These are phyloP conservation scores for Strigamia maritima DNA, from an alignment of 2,888 invertebrate species.

Conservation along the genomic window DNA sequence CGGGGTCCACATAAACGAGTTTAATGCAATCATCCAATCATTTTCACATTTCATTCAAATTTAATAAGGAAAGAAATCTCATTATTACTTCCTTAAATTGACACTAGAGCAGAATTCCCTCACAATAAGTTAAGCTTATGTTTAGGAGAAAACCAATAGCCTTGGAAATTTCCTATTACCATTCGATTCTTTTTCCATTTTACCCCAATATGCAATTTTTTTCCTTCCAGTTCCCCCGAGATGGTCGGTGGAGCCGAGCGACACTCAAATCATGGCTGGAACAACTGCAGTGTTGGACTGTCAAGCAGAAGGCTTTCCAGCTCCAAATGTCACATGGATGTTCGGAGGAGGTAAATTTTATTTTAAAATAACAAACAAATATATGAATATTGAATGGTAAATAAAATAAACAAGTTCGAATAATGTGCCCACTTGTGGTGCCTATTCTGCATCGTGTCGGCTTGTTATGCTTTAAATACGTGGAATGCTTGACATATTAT, in stretches of 20 bases:
- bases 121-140: too few species aligned
- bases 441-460: too few species aligned
- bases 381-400: background rate
- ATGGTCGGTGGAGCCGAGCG: constrained; percentile 50
- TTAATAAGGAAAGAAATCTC: background rate
- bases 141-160: too few species aligned
- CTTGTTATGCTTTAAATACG: too few species aligned
- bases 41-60: background rate
- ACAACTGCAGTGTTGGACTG: constrained; percentile 49
- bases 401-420: too few species aligned
- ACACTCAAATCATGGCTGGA: constrained; percentile 49
- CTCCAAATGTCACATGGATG: constrained; percentile 51
- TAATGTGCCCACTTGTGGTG: too few species aligned
- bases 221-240: constrained; percentile 51
- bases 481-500: too few species aligned
- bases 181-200: background rate
- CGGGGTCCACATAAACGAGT: too few species aligned
- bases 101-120: too few species aligned
- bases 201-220: background rate
- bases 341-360: constrained; percentile 45
- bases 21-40: too few species aligned
- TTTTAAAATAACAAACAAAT: too few species aligned
- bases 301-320: constrained; percentile 50
- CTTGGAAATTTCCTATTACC: too few species aligned
- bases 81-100: background rate